A percentile compares a stretch with the other conserved stretches of the same genome.
phyloP scores from a whole-genome alignment of 2,797 vertebrate genomes.

The Peromyscus melanophrys region DNA sequence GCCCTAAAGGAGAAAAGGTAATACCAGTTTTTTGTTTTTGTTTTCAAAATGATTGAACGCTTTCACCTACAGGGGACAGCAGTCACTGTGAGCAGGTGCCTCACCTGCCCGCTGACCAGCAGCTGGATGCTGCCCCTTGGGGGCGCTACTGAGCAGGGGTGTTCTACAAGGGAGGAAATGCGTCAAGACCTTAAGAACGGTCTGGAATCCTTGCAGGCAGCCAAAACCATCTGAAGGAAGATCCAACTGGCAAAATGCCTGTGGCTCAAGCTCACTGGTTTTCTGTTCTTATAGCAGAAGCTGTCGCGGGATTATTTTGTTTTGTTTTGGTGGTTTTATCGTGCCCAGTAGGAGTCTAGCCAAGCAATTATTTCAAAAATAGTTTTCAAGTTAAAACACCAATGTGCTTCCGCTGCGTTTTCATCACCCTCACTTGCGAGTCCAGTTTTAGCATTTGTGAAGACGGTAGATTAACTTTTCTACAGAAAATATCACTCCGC shows the following conservation, averaged over 20 bases:
- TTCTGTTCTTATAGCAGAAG: background rate
- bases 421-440: background rate
- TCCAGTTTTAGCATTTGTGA: conserved; percentile 65
- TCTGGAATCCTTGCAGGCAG: background rate
- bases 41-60: conserved; percentile 35
- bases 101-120: background rate
- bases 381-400: conserved; percentile 39
- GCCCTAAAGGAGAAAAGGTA: conserved; percentile 81
- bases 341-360: background rate
- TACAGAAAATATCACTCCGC: conserved; percentile 51
- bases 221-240: conserved; percentile 36
- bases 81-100: background rate
- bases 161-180: background rate
- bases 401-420: background rate
- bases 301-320: background rate
- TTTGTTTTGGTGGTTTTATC: background rate
- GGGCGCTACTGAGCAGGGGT: background rate
- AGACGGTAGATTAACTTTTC: conserved; percentile 37
- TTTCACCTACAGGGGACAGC: background rate
- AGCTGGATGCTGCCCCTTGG: background rate
- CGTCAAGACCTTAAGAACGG: background rate
- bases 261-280: background rate
- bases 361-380: conserved; percentile 64
- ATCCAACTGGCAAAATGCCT: background rate
- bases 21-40: background rate